A percentile compares a stretch with the other conserved stretches of the same genome.
phyloP scores from a whole-genome alignment of 2,113 vertebrate genomes.

The Balaeniceps rex region DNA sequence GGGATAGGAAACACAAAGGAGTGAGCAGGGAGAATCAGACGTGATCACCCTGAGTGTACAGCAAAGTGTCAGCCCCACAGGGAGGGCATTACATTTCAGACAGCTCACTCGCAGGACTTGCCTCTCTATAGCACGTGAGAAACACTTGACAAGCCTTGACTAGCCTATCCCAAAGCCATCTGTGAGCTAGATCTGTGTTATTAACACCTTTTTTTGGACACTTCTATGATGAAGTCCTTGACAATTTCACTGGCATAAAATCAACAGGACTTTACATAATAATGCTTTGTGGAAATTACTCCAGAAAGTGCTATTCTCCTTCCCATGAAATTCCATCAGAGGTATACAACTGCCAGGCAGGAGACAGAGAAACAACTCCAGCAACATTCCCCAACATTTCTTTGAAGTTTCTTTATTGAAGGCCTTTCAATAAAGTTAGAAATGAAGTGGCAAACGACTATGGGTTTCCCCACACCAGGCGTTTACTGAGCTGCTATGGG shows the following conservation, averaged over 20 bases:
- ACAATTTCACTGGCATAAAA: constrained; percentile 23
- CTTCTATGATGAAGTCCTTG: not conserved
- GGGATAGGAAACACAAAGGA: not conserved
- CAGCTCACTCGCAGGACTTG: not conserved
- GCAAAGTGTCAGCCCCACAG: not conserved
- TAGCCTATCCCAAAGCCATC: constrained; percentile 4
- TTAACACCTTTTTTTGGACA: constrained; percentile 7
- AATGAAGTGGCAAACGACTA: not conserved
- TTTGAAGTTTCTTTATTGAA: not conserved
- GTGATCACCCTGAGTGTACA: not conserved
- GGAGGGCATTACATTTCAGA: not conserved
- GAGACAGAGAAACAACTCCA: not conserved
- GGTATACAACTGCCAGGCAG: not conserved
- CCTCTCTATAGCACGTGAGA: not conserved
- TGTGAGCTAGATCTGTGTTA: constrained; percentile 3
- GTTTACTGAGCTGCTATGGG: not conserved
- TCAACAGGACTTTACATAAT: not conserved
- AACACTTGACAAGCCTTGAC: constrained; percentile 7
- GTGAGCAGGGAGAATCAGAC: not conserved
- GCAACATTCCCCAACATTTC: not conserved
- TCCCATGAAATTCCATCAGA: not conserved
- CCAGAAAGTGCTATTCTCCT: not conserved
- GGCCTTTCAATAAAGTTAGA: not conserved
- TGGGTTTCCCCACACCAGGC: not conserved
- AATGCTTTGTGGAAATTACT: not conserved